These are phyloP conservation scores for Lagorchestes hirsutus DNA, from an alignment of 2,797 vertebrate genomes.

Conservation along the genomic window DNA sequence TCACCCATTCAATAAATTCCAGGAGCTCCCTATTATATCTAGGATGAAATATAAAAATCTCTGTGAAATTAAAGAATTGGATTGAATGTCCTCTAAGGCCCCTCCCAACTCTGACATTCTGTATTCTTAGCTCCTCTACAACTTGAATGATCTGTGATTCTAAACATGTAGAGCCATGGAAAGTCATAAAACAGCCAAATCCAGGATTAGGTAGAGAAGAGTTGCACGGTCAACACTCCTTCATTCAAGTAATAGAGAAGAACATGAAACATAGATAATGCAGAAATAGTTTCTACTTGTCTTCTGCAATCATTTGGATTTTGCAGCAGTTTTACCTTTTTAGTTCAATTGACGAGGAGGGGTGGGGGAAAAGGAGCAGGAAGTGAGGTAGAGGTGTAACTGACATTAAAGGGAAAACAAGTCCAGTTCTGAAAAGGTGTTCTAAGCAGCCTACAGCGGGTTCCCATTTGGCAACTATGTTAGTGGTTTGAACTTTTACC, in stretches of 20 bases:
- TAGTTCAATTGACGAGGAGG: constrained; percentile 1
- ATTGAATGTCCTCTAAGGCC: not conserved
- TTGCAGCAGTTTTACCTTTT: constrained; percentile 45
- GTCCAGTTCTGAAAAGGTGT: constrained; percentile 11
- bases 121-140: not conserved
- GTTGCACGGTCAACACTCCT: constrained; percentile 3
- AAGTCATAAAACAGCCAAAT: not conserved
- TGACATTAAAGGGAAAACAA: constrained; percentile 33
- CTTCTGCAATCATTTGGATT: constrained; percentile 2
- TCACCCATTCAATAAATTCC: not conserved
- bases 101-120: not conserved
- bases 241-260: constrained; percentile 23
- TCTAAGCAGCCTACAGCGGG: constrained; percentile 32
- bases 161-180: not conserved
- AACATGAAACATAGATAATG: not conserved
- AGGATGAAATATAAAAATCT: not conserved
- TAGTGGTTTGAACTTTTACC: constrained; percentile 84
- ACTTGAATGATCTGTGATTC: not conserved
- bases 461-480: not conserved
- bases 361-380: not conserved
- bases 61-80: not conserved
- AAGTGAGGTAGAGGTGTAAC: constrained; percentile 23
- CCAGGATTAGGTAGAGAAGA: constrained; percentile 5
- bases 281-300: constrained; percentile 42
- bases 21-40: not conserved